Evolutionary conservation across 2,888 invertebrate species (phyloP), one percentile per base, ranked within the genome.

Genomic region (Trichopoda pennipes): DNA sequence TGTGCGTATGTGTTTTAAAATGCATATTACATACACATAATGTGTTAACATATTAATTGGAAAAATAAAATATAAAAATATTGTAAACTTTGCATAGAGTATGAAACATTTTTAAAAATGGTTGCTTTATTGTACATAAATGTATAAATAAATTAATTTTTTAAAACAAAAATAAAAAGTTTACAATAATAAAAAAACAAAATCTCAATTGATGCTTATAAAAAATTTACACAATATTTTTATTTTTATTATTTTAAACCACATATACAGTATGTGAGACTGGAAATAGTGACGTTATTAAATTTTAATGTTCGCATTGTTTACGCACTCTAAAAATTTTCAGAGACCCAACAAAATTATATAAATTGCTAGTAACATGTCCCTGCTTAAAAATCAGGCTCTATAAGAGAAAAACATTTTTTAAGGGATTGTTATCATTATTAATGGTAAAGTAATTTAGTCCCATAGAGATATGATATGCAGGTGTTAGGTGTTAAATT

Each of bases 11-110:
- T 28, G 28, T 28, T 28, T 28, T 28, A 69, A 32, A 56, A 14
- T 63, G 38, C 42, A 63, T 44, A 73, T 72, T 68, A 75, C 66
- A 73, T 49, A 64, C 56, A 70, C 76, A 66, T 74, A 81, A 77
- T 84, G 79, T 84, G 81, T 84, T 78, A 81, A 81, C 77, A 75
- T 55, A 81, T 74, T 78, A 77, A 80, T 78, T 80, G 77, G 73
- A 53, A 78, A 83, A 85, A 60, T 19, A 60, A 72, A 79, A 75
- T 42, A 73, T 74, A 72, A 78, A 81, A 77, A 78, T 60, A 60
- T 73, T 23, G 35, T 9, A 73, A 66, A 47, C 58, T 68, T 60
- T 53, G 68, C 68, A 61, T 64, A 72, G 66, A 75, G 69, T 49
- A 66, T 61, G 64, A 49, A 70, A 64, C 32, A 66, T 75, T 82